phyloP scores from a whole-genome alignment of 2,888 invertebrate genomes.

The Mamestra brassicae region DNA sequence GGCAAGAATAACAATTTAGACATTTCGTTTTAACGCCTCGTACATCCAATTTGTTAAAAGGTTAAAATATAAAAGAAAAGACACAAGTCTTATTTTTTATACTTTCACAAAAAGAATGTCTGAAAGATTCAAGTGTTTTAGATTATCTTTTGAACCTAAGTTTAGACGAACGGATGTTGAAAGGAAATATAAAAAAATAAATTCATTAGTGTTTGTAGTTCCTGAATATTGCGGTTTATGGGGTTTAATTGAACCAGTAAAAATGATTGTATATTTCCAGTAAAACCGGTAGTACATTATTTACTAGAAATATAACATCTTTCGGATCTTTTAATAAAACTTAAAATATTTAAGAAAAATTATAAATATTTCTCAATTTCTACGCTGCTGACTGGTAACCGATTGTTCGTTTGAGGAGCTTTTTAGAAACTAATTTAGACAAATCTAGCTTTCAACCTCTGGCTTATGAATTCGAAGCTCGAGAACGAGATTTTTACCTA shows the following conservation, averaged over 20 bases:
- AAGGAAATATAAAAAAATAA: not conserved
- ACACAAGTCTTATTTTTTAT: conserved; percentile 12
- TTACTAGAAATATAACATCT: not conserved
- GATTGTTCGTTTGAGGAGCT: not conserved
- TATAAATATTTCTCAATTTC: not conserved
- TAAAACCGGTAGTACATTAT: too few species aligned
- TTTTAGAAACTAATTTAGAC: too few species aligned
- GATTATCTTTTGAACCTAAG: not conserved
- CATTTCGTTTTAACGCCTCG: conserved; percentile 19
- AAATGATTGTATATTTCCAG: not conserved
- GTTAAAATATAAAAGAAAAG: conserved; percentile 17
- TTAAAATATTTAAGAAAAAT: too few species aligned
- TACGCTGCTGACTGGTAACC: too few species aligned
- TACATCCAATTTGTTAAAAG: conserved; percentile 7
- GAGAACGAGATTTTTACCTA: not conserved
- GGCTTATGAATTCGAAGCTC: not conserved
- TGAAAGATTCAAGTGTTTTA: not conserved
- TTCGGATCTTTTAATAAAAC: too few species aligned
- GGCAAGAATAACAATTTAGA: conserved; percentile 5
- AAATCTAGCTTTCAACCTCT: not conserved
- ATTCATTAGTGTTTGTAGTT: not conserved
- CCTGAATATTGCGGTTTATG: not conserved
- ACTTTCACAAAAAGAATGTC: conserved; percentile 1
- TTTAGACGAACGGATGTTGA: not conserved
- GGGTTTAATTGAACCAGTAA: not conserved